A percentile compares a stretch with the other conserved stretches of the same genome.
These are phyloP conservation scores for Muntiacus reevesi DNA, from an alignment of 2,113 vertebrate genomes.

Conservation along the genomic window DNA sequence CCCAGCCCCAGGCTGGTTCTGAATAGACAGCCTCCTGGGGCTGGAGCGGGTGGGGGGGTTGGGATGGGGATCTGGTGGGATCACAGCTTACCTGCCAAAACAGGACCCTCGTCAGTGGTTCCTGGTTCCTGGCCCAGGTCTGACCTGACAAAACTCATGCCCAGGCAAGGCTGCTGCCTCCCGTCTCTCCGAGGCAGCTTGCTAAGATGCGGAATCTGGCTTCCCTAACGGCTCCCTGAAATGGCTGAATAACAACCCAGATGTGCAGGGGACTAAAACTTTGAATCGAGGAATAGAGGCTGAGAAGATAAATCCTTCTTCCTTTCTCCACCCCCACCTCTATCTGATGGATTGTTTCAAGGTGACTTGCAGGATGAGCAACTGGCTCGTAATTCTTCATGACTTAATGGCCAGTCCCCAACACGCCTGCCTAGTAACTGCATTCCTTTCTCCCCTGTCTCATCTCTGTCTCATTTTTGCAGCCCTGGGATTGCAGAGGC, in stretches of 20 bases:
- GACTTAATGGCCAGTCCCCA: neutral
- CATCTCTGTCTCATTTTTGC: neutral
- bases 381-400: neutral
- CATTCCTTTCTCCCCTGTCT: neutral
- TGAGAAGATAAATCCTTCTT: neutral
- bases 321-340: neutral
- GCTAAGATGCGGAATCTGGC: neutral
- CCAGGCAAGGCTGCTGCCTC: neutral
- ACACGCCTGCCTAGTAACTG: neutral
- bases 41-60: rapidly evolving
- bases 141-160: neutral
- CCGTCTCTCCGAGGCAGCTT: neutral
- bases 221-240: neutral
- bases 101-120: neutral
- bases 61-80: neutral
- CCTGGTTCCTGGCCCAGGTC: neutral
- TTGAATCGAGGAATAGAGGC: neutral
- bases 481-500: neutral
- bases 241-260: neutral
- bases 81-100: neutral
- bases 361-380: neutral
- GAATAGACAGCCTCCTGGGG: neutral
- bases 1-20: neutral
- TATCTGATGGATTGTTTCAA: neutral
- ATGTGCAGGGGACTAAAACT: neutral